Conservation (phyloP, 2,797 vertebrate genomes). For the Protosalanx chinensis region DNA sequence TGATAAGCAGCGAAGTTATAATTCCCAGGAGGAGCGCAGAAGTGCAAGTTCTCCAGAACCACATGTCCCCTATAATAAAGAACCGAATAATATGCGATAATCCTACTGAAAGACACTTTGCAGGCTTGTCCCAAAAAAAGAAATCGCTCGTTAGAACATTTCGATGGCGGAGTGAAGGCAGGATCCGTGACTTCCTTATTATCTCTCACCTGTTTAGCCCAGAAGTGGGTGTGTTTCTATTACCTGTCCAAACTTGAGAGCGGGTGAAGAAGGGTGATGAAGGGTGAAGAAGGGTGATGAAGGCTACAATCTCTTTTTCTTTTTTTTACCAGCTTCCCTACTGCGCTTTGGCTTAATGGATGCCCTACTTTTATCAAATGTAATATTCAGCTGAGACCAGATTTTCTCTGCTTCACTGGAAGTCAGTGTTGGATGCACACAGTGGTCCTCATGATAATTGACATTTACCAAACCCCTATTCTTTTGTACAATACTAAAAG, state of each 20-base stretch:
- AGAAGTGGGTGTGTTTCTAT: slow-evolving; percentile 57
- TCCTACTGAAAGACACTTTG: slow-evolving; percentile 11
- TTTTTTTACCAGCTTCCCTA: slow-evolving; percentile 19
- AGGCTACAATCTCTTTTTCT: slow-evolving; percentile 28
- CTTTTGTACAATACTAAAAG: not conserved
- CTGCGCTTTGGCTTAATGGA: slow-evolving; percentile 44
- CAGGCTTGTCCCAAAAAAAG: slow-evolving; percentile 29
- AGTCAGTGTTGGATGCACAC: slow-evolving; percentile 36
- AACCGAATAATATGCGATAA: not conserved
- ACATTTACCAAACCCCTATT: not conserved
- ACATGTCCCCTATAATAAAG: slow-evolving; percentile 42
- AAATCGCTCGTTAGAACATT: not conserved
- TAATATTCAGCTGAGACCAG: slow-evolving; percentile 51
- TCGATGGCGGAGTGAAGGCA: slow-evolving; percentile 31
- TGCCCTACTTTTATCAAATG: slow-evolving; percentile 60
- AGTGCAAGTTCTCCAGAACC: slow-evolving; percentile 18
- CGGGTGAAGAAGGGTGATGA: not conserved
- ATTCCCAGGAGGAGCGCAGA: slow-evolving; percentile 42
- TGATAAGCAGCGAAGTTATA: slow-evolving; percentile 34
- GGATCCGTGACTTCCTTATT: slow-evolving; percentile 62
- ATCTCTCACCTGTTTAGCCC: slow-evolving; percentile 37
- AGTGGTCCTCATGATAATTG: not conserved
- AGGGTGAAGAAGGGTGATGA: not conserved
- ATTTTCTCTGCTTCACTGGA: slow-evolving; percentile 35
- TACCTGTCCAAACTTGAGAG: slow-evolving; percentile 64